These are phyloP conservation scores for Coecobrya sp. DNA, from an alignment of 2,888 invertebrate species.

Conservation along the genomic window DNA sequence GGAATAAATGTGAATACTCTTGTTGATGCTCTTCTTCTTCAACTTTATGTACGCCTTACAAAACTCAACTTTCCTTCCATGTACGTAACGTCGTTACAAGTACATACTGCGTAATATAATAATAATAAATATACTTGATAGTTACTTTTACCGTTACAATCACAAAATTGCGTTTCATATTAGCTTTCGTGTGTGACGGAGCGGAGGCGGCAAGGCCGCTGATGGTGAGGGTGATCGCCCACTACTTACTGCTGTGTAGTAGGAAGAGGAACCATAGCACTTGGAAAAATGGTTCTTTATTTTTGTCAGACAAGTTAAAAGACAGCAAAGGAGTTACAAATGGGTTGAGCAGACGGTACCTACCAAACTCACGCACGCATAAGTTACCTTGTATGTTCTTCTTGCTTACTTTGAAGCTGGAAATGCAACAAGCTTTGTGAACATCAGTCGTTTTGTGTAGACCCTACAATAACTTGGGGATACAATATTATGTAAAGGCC, in stretches of 20 bases:
- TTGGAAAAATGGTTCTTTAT: neutral
- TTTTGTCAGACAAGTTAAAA: conserved; percentile 17
- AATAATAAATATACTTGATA: conserved; percentile 46
- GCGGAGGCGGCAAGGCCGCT: neutral
- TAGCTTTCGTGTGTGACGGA: neutral
- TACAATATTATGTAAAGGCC: neutral
- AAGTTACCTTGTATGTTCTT: conserved; percentile 27
- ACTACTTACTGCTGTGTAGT: neutral
- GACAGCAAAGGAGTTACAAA: conserved; percentile 49
- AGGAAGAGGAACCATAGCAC: neutral
- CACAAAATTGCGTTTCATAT: conserved; percentile 28
- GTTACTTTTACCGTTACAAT: conserved; percentile 11
- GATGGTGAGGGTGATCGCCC: neutral
- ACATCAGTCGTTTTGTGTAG: neutral
- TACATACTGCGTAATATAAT: neutral
- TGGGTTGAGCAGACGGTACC: conserved; percentile 64
- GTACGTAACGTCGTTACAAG: neutral
- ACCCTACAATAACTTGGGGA: no score
- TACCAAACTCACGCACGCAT: neutral
- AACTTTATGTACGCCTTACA: no score
- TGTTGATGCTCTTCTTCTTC: no score
- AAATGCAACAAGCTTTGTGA: conserved; percentile 81
- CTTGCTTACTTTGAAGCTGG: neutral
- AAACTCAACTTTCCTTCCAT: neutral
- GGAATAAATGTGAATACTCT: no score